Evolutionary conservation across 2,797 vertebrate genomes (phyloP).

Genomic region (Zonotrichia albicollis): DNA sequence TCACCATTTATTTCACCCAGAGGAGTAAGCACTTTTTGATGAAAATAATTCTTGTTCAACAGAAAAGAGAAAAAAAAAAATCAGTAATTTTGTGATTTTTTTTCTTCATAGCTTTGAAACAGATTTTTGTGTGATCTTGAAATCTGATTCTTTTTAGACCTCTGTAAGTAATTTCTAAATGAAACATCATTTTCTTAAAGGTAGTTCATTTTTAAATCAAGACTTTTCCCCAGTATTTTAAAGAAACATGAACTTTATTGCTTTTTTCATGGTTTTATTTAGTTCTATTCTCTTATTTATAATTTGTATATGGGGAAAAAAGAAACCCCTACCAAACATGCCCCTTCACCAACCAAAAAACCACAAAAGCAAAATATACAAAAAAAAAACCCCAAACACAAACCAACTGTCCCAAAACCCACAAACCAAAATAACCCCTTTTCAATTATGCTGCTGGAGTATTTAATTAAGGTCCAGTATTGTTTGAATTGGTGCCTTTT

Average conservation of each 20-base stretch:
- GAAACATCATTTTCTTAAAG: neutral
- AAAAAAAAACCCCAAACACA: neutral
- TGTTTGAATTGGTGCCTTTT: neutral
- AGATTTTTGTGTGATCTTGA: neutral
- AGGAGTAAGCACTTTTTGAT: neutral
- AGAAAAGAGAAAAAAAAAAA: neutral
- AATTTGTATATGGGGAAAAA: rapidly evolving
- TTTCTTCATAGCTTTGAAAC: neutral
- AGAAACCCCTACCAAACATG: neutral
- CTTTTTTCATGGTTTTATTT: neutral
- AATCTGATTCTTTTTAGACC: neutral
- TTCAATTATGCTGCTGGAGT: neutral
- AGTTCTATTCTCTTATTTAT: neutral
- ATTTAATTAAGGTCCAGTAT: neutral
- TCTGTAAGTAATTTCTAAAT: neutral
- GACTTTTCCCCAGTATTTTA: neutral
- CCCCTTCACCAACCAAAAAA: neutral
- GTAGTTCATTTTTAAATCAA: neutral
- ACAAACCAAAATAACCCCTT: neutral
- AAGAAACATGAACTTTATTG: neutral
- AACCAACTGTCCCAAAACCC: neutral
- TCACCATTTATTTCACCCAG: neutral
- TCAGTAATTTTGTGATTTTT: neutral
- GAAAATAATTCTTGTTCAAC: neutral
- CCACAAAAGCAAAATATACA: neutral